phyloP scores from a whole-genome alignment of 2,888 invertebrate genomes.

The Dinocampus coccinellae region DNA sequence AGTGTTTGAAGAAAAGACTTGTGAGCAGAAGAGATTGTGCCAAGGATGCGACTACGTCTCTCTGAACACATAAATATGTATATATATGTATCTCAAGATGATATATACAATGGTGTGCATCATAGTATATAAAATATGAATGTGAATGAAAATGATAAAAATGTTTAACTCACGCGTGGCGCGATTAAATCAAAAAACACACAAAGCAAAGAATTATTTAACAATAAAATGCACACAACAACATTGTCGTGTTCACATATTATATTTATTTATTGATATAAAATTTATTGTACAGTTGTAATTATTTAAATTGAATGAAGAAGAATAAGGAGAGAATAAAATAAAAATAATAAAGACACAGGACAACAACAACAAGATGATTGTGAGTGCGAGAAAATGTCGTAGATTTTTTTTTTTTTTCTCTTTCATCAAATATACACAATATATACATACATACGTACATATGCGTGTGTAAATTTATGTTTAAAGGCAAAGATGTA shows the following conservation, averaged over 20 bases:
- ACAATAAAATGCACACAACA: not conserved
- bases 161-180: conserved; percentile 4
- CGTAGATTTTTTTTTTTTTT: not conserved
- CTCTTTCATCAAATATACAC: not conserved
- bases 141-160: conserved; percentile 18
- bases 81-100: too few relatives aligned
- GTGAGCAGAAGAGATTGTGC: conserved; percentile 44
- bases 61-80: not conserved
- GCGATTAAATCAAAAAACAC: conserved; percentile 13
- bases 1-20: conserved; percentile 3
- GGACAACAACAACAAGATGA: not conserved
- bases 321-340: not conserved
- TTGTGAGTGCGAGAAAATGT: not conserved
- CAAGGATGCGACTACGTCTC: conserved; percentile 42
- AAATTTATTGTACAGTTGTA: not conserved
- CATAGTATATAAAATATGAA: conserved; percentile 10
- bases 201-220: not conserved
- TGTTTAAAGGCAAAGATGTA: not conserved
- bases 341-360: not conserved
- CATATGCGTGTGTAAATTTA: not conserved
- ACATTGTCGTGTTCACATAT: not conserved
- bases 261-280: not conserved
- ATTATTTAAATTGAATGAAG: not conserved
- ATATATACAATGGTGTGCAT: not conserved
- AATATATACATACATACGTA: not conserved